Percentiles rank a stretch among this genome's conserved stretches.
These are phyloP conservation scores for Porites lutea DNA, from an alignment of 64 coral and sea anemone species.

Conservation along the genomic window DNA sequence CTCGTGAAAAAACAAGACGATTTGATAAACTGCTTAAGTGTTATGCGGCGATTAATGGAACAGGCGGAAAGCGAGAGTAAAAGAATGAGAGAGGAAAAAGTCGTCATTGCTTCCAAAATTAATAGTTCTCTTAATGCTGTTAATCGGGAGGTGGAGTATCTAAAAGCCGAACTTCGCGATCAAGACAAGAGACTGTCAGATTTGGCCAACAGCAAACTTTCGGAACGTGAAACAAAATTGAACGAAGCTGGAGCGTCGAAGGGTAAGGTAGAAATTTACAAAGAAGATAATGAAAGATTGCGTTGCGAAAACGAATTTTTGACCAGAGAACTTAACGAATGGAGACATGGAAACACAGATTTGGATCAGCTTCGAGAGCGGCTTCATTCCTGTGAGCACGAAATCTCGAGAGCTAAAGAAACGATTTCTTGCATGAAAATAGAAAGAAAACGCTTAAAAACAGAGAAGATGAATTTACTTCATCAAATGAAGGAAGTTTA, in stretches of 20 bases:
- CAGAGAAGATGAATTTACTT: constrained; percentile 85
- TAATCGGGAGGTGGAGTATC: constrained; percentile 95
- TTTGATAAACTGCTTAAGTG: constrained; percentile 88
- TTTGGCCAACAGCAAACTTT: constrained; percentile 45
- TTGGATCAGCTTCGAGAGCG: constrained; percentile 82
- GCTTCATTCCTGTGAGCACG: constrained; percentile 90
- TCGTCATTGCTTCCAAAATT: constrained; percentile 93
- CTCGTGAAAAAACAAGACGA: constrained; percentile 94
- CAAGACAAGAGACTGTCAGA: constrained; percentile 92
- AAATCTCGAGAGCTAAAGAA: constrained; percentile 93
- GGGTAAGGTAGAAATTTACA: constrained; percentile 62
- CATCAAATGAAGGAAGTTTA: constrained; percentile 98
- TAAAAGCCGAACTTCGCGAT: constrained; percentile 92
- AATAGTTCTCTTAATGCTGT: constrained; percentile 90
- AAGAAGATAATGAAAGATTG: constrained; percentile 91
- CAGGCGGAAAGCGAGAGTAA: constrained; percentile 95
- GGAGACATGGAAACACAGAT: constrained; percentile 75
- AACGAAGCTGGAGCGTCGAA: background rate
- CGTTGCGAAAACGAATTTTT: constrained; percentile 90
- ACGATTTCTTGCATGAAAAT: constrained; percentile 95
- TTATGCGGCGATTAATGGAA: constrained; percentile 98
- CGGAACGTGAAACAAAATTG: constrained; percentile 32
- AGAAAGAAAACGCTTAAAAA: constrained; percentile 93
- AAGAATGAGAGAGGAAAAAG: constrained; percentile 93
- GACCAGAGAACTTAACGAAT: constrained; percentile 76